Conservation (phyloP, 2,113 vertebrate genomes). For the Nannobrachium achirus region DNA sequence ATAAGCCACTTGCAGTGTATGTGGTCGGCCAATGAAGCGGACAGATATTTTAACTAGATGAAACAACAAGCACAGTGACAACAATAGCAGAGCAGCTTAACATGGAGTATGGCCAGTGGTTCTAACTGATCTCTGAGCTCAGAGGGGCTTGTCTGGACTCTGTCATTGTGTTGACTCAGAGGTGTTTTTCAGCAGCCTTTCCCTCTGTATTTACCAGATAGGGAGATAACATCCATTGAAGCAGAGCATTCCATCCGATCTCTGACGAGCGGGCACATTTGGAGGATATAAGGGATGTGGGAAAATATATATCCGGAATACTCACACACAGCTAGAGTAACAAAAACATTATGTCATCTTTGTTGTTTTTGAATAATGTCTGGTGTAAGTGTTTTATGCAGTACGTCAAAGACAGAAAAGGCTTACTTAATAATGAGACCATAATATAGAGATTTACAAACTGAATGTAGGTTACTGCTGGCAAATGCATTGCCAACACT, state of each 20-base stretch:
- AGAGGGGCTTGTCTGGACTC: constrained; percentile 20
- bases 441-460: too few relatives aligned
- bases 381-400: too few relatives aligned
- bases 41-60: constrained; percentile 16
- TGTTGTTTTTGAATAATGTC: too few relatives aligned
- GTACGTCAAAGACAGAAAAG: too few relatives aligned
- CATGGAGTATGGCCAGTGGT: constrained; percentile 12
- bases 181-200: constrained; percentile 28
- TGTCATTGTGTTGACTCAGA: constrained; percentile 29
- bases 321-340: too few relatives aligned
- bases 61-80: constrained; percentile 1
- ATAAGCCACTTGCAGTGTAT: constrained; percentile 7
- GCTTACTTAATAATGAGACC: too few relatives aligned
- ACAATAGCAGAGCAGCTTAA: constrained; percentile 29
- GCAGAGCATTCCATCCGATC: constrained; percentile 36
- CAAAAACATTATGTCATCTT: too few relatives aligned
- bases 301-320: too few relatives aligned
- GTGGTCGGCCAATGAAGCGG: constrained; percentile 14
- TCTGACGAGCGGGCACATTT: neutral
- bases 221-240: constrained; percentile 1
- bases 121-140: constrained; percentile 45
- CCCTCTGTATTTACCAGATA: constrained; percentile 15
- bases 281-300: too few relatives aligned
- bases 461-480: too few relatives aligned
- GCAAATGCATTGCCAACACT: too few relatives aligned